A percentile compares a stretch with the other conserved stretches of the same genome.
Conservation (phyloP, 2,888 invertebrate species). For the Agriopis leucophaearia region DNA sequence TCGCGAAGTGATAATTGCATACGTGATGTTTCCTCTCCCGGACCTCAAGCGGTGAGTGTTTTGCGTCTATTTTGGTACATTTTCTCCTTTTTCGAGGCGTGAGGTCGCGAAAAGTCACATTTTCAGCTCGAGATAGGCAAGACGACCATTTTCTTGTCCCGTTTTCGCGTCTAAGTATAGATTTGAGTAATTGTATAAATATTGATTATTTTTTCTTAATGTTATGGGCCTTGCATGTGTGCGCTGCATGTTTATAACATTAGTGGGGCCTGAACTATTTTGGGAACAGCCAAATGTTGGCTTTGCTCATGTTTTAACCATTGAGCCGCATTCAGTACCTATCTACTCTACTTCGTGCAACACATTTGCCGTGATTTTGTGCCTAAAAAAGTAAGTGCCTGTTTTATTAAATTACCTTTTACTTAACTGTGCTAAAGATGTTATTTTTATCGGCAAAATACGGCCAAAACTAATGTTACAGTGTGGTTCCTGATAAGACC, state of each 20-base stretch:
- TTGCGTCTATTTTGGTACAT: constrained; percentile 69
- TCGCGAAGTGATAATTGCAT: constrained; percentile 71
- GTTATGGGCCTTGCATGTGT: constrained; percentile 67
- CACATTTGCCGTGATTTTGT: constrained; percentile 33
- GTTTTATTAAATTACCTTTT: not conserved
- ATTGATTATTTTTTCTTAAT: constrained; percentile 74
- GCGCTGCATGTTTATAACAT: constrained; percentile 79
- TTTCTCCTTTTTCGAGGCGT: constrained; percentile 60
- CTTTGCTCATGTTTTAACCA: constrained; percentile 70
- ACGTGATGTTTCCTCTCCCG: constrained; percentile 67
- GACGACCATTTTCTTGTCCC: constrained; percentile 69
- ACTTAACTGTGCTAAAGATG: constrained; percentile 12
- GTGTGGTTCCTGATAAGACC: constrained; percentile 58
- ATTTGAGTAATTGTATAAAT: constrained; percentile 67
- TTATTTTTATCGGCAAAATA: constrained; percentile 65
- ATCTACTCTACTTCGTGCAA: constrained; percentile 52
- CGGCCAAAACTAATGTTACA: constrained; percentile 63
- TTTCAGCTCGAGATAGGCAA: constrained; percentile 70
- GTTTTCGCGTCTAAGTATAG: constrained; percentile 49
- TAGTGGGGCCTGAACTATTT: constrained; percentile 84
- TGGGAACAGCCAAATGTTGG: constrained; percentile 81
- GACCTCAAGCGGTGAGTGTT: constrained; percentile 68
- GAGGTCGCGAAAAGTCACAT: constrained; percentile 77
- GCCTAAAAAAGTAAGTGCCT: constrained; percentile 30
- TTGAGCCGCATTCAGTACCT: constrained; percentile 56